Conservation (phyloP, 2,113 vertebrate genomes). For the Origma solitaria region DNA sequence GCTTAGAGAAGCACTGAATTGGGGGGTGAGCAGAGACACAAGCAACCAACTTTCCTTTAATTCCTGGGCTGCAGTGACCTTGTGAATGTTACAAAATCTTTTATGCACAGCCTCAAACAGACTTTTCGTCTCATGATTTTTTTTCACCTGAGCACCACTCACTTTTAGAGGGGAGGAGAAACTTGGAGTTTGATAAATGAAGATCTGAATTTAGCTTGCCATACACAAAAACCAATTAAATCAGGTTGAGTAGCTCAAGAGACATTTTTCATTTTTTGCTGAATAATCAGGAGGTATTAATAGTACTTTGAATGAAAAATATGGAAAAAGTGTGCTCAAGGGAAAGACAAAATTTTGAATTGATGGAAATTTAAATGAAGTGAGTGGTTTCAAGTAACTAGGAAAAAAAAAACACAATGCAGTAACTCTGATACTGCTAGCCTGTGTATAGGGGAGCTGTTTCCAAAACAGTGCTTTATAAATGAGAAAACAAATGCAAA, state of each 20-base stretch:
- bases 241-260: conserved; percentile 20
- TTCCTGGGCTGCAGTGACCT: background rate
- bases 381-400: background rate
- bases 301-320: conserved; percentile 3
- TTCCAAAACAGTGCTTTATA: background rate
- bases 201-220: conserved; percentile 48
- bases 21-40: background rate
- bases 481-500: background rate
- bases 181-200: conserved; percentile 46
- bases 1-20: background rate
- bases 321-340: background rate
- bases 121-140: background rate
- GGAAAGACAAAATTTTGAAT: conserved; percentile 14
- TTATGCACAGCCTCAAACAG: background rate
- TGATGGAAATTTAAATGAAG: conserved; percentile 16
- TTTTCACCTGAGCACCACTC: background rate
- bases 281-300: conserved; percentile 64
- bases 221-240: conserved; percentile 61
- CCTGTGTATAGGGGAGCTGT: background rate
- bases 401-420: background rate
- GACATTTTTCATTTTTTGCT: conserved; percentile 51
- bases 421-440: background rate
- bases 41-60: background rate
- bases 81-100: background rate
- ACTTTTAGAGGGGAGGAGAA: background rate